Percentiles rank a stretch among this genome's conserved stretches.
These are phyloP conservation scores for Psittacula cyanocephala DNA, from an alignment of 2,113 vertebrate species.

Conservation along the genomic window DNA sequence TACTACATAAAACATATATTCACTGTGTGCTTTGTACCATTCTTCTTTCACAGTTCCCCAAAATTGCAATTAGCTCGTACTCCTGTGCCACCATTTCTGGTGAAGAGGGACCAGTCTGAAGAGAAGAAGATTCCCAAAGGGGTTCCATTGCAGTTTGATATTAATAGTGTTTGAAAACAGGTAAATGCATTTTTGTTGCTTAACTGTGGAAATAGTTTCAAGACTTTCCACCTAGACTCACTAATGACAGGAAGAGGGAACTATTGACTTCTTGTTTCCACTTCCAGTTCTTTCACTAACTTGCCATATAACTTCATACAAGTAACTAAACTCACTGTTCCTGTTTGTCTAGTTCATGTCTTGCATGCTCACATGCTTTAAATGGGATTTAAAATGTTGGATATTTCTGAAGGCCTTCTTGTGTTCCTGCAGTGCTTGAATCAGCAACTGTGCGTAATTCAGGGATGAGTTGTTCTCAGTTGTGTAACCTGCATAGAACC, in stretches of 20 bases:
- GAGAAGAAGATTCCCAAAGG: slow-evolving; percentile 91
- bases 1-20: not conserved
- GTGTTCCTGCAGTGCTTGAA: not conserved
- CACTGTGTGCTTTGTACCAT: not conserved
- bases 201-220: not conserved
- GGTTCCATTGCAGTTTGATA: slow-evolving; percentile 92
- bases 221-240: not conserved
- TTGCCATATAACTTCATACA: not conserved
- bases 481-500: not conserved
- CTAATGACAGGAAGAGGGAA: not conserved
- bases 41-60: slow-evolving; percentile 76
- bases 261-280: not conserved
- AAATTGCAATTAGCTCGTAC: slow-evolving; percentile 85
- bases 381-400: not conserved
- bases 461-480: not conserved
- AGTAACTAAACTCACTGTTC: slow-evolving; percentile 3
- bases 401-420: slow-evolving; percentile 1
- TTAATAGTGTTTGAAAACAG: slow-evolving; percentile 95
- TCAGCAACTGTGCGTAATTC: not conserved
- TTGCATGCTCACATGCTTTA: not conserved
- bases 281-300: not conserved
- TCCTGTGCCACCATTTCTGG: slow-evolving; percentile 72
- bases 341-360: not conserved
- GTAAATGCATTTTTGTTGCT: slow-evolving; percentile 65
- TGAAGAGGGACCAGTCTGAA: slow-evolving; percentile 80